Conservation (phyloP, 1,140 invertebrate species). For the Periplaneta americana region DNA sequence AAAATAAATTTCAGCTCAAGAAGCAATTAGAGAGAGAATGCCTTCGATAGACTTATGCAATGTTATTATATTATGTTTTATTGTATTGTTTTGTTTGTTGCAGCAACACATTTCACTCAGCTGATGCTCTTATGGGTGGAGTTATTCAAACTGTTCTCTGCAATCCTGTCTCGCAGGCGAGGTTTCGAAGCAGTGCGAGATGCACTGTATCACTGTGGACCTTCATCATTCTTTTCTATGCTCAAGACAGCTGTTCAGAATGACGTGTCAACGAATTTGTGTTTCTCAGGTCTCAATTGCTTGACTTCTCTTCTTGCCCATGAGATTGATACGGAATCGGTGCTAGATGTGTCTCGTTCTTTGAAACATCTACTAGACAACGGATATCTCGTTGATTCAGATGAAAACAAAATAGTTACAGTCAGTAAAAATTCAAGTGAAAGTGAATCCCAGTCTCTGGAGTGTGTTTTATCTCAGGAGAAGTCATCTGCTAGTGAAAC, state of each 20-base stretch:
- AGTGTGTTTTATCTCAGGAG: background rate
- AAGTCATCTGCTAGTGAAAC: background rate
- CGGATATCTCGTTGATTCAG: background rate
- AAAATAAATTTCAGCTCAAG: too few relatives aligned
- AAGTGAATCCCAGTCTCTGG: background rate
- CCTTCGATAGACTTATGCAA: too few relatives aligned
- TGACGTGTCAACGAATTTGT: conserved; percentile 24
- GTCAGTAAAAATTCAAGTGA: too few relatives aligned
- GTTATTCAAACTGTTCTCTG: conserved; percentile 40
- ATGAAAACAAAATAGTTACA: background rate
- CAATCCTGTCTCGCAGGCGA: conserved; percentile 33
- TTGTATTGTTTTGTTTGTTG: too few relatives aligned
- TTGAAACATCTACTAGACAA: background rate
- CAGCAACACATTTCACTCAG: conserved; percentile 32
- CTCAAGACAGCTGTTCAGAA: conserved; percentile 36
- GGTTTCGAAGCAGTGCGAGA: conserved; percentile 34
- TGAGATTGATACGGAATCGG: conserved; percentile 24
- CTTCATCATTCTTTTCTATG: conserved; percentile 33
- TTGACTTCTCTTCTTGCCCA: conserved; percentile 32
- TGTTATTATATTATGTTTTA: background rate
- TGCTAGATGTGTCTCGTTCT: background rate
- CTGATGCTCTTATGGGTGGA: conserved; percentile 38
- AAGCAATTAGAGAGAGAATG: too few relatives aligned
- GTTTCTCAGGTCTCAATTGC: conserved; percentile 32
- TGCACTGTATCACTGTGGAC: conserved; percentile 31